Percentiles rank a stretch among this genome's conserved stretches.
Conservation (phyloP, 2,113 vertebrate species). For the Grammomys surdaster region DNA sequence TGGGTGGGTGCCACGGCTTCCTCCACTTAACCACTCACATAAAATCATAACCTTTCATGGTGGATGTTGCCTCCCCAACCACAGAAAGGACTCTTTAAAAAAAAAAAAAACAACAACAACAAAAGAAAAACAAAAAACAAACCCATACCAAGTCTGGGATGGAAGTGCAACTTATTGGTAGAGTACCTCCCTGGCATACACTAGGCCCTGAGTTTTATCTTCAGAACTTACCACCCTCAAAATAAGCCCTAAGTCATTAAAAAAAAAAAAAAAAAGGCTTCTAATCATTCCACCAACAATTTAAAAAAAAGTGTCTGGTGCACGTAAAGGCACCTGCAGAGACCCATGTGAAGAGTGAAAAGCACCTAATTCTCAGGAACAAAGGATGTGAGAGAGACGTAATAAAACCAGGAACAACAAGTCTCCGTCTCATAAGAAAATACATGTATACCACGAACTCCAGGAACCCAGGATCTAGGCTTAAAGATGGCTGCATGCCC, state of each 20-base stretch:
- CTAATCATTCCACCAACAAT: background rate
- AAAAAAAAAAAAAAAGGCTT: slow-evolving; percentile 23
- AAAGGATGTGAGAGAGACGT: background rate
- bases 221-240: background rate
- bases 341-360: background rate
- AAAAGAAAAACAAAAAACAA: too few relatives aligned
- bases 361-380: background rate
- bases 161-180: background rate
- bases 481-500: background rate
- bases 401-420: background rate
- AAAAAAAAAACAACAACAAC: background rate
- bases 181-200: background rate
- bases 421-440: background rate
- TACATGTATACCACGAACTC: background rate
- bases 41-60: background rate
- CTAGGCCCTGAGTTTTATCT: background rate
- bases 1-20: background rate
- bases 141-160: background rate
- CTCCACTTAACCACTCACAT: background rate
- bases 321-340: background rate
- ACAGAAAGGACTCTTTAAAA: background rate
- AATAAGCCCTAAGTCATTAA: slow-evolving; percentile 16
- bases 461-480: background rate
- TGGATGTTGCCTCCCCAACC: background rate
- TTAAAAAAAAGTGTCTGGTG: background rate